Evolutionary conservation across 2,797 vertebrate genomes (phyloP).

Genomic region (Tadarida brasiliensis): DNA sequence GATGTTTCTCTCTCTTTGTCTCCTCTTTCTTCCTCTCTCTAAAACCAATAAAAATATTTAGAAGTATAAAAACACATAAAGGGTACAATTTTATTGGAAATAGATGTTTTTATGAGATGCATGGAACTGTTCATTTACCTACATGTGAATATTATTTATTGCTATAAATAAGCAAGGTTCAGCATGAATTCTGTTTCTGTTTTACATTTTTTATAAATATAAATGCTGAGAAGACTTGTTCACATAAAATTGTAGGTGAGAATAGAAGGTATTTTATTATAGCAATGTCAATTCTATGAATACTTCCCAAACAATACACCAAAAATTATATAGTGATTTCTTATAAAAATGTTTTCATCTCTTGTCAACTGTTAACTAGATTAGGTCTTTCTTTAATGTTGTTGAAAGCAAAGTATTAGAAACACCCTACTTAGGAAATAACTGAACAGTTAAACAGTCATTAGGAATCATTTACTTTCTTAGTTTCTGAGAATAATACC

Average conservation of each 20-base stretch:
- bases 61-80: constrained; percentile 7
- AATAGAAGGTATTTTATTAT: constrained; percentile 56
- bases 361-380: constrained; percentile 63
- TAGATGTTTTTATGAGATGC: constrained; percentile 27
- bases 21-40: not conserved
- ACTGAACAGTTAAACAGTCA: constrained; percentile 54
- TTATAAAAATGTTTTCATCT: constrained; percentile 67
- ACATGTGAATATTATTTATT: constrained; percentile 20
- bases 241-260: constrained; percentile 48
- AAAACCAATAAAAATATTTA: not conserved
- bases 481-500: constrained; percentile 51
- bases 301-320: constrained; percentile 57
- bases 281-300: constrained; percentile 54
- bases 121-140: not conserved
- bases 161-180: constrained; percentile 11
- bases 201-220: constrained; percentile 68
- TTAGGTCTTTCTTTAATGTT: constrained; percentile 58
- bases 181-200: constrained; percentile 21
- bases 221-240: constrained; percentile 58
- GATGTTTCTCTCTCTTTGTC: not conserved
- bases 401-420: constrained; percentile 60
- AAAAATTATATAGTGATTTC: constrained; percentile 66
- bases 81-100: constrained; percentile 54
- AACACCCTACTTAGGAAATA: constrained; percentile 60
- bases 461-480: constrained; percentile 71